Evolutionary conservation across 2,888 invertebrate genomes (phyloP).

Genomic region (Aquatica leii): DNA sequence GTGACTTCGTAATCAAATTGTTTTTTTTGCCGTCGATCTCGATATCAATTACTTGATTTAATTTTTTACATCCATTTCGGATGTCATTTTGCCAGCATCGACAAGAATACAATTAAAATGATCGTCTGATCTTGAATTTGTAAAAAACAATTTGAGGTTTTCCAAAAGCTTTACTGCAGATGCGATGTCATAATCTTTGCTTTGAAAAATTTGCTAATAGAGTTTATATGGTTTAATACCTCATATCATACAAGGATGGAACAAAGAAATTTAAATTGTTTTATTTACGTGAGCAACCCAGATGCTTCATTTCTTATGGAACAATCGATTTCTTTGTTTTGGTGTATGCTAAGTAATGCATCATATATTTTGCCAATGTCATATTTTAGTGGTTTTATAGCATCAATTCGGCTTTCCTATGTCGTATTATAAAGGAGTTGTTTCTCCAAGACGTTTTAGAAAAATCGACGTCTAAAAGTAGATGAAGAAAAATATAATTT

Average conservation of each 20-base stretch:
- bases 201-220: background rate
- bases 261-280: conserved; percentile 1
- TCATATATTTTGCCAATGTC: conserved; percentile 13
- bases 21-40: background rate
- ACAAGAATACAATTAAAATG: background rate
- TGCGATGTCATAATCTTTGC: background rate
- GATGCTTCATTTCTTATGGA: background rate
- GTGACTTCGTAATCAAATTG: background rate
- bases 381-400: conserved; percentile 10
- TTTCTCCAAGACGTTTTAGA: background rate
- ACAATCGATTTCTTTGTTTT: background rate
- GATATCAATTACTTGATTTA: no score
- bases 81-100: background rate
- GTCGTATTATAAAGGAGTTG: background rate
- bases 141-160: background rate
- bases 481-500: no score
- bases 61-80: background rate
- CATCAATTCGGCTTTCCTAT: conserved; percentile 12
- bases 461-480: no score
- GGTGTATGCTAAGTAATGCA: conserved; percentile 4
- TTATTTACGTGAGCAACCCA: background rate
- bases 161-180: background rate
- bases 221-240: background rate
- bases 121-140: background rate
- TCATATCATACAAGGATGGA: conserved; percentile 4